Evolutionary conservation across 92 coral and sea anemone species (phyloP), one percentile per base, ranked within the genome.

Genomic region (Chrysogorgia sp.): DNA sequence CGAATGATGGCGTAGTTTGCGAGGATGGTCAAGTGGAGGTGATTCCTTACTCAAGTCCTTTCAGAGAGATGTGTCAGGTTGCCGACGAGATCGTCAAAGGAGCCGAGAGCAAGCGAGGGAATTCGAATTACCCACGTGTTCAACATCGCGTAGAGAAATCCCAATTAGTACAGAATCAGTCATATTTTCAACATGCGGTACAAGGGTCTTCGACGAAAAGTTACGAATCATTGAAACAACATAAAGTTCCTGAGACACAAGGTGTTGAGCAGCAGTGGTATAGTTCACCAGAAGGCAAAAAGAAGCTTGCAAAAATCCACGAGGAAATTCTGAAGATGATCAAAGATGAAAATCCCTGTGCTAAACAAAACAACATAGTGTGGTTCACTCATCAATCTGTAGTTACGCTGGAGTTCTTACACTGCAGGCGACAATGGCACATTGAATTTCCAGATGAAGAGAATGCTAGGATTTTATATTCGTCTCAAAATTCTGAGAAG

Each of bases 371-470:
- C 53, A n/a, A 15, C 15, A 15, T 7, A 2, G 2, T 15, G 2
- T 2, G 15, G 53, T 47, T 47, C n/a, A 47, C 53, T 47, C 10
- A n/a, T 2, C 10, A 47, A 7, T 47, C 14, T 7, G 75, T 66
- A 12, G 7, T 66, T 32, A 31, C 57, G 22, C 17, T 80, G 60
- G 76, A 34, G 58, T 80, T 80, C 67, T 32, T 22, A 1, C 84
- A 67, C 43, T 10, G 53, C 30, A 15, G 24, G n/a, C 21, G 43
- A 28, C 19, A 33, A 7, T 80, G 84, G 84, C 1, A 19, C 43
- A 37, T 67, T 10, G 58, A 28, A 13, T 80, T 80, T 35, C 84
- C 84, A 2, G 53, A 47, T 15, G n/a, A 47, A 6, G 53, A 6
- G 17, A 2, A 47, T 47, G 53, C 53, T n/a, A 47, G n/a, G 15